Evolutionary conservation across 2,888 invertebrate genomes (phyloP), one percentile per base, ranked within the genome.

Genomic region (Meganola albula): DNA sequence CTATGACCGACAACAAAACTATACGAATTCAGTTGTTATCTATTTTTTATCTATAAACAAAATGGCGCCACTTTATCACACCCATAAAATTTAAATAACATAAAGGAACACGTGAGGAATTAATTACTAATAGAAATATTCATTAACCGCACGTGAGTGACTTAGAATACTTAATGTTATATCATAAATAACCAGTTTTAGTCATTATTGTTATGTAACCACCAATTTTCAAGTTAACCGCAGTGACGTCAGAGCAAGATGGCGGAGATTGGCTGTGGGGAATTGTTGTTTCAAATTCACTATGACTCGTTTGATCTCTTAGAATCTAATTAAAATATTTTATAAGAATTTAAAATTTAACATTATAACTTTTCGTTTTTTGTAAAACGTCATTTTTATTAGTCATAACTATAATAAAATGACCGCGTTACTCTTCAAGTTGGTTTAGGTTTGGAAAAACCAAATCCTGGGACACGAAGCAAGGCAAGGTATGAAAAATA

Each of bases 301-400:
- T 7, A n/a, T 48, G 37, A 36, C 16, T 48, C 48, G 43, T 25
- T 21, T 46, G n/a, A n/a, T n/a, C n/a, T n/a, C n/a, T n/a, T n/a
- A n/a, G n/a, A n/a, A n/a, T n/a, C n/a, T n/a, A n/a, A n/a, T n/a
- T n/a, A n/a, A n/a, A n/a, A n/a, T n/a, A n/a, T n/a, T n/a, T n/a
- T n/a, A n/a, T n/a, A n/a, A n/a, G n/a, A n/a, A n/a, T n/a, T n/a
- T n/a, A n/a, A n/a, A n/a, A n/a, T n/a, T n/a, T n/a, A n/a, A n/a
- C n/a, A n/a, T n/a, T n/a, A n/a, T n/a, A n/a, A n/a, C n/a, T n/a
- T n/a, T n/a, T n/a, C n/a, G n/a, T 5, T 12, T 12, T 7, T 24
- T 8, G 7, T 24, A 22, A 22, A n/a, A n/a, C n/a, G n/a, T n/a
- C n/a, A n/a, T n/a, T n/a, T n/a, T n/a, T n/a, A n/a, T n/a, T n/a